Evolutionary conservation across 35 echinoderm and acorn worm species (phyloP).

Genomic region (Nesometra sesokonis): DNA sequence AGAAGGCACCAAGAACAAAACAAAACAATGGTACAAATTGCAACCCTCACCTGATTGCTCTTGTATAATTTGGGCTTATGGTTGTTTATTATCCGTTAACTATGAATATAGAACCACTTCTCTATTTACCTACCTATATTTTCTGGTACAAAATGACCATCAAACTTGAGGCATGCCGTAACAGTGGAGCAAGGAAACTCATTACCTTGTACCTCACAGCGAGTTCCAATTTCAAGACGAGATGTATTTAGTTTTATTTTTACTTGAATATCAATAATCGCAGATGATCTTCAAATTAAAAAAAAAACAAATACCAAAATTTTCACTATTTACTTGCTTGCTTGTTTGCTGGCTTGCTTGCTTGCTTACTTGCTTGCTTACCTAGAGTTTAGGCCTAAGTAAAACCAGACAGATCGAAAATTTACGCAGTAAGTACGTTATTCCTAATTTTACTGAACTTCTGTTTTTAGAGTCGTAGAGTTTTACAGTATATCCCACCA

Average conservation of each 20-base stretch:
- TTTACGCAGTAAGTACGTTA: no score
- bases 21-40: no score
- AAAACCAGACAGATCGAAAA: no score
- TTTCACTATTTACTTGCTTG: no score
- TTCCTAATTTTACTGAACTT: background rate
- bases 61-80: no score
- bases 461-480: background rate
- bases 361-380: background rate
- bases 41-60: no score
- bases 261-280: constrained; percentile 49
- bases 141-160: constrained; percentile 28
- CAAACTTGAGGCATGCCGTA: constrained; percentile 54
- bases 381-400: no score
- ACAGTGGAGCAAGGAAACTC: constrained; percentile 48
- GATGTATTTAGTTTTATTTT: constrained; percentile 20
- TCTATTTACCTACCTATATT: constrained; percentile 19
- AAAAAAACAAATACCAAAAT: no score
- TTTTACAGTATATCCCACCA: background rate
- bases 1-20: no score
- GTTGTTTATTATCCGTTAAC: no score
- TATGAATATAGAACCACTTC: no score
- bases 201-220: constrained; percentile 13
- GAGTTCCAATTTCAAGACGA: constrained; percentile 36
- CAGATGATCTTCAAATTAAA: constrained; percentile 44
- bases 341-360: background rate